These are phyloP conservation scores for Anguilla pacifica DNA, from an alignment of 2,797 vertebrate genomes.

Conservation along the genomic window DNA sequence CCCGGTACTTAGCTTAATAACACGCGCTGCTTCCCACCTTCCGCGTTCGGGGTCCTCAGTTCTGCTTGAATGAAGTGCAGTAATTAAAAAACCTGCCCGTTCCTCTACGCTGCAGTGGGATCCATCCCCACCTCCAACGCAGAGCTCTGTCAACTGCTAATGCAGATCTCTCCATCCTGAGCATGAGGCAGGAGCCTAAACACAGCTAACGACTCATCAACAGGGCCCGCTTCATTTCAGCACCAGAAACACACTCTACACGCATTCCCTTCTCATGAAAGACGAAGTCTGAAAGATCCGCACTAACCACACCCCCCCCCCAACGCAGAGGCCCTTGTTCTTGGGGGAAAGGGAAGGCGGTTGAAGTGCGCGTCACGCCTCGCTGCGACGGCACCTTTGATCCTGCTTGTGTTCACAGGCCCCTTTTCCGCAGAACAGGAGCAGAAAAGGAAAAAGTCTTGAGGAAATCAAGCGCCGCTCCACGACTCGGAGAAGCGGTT, in stretches of 20 bases:
- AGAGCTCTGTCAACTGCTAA: background rate
- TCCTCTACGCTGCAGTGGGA: background rate
- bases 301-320: background rate
- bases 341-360: background rate
- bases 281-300: background rate
- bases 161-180: background rate
- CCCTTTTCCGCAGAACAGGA: slow-evolving; percentile 6
- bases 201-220: background rate
- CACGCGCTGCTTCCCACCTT: background rate
- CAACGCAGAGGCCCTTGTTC: slow-evolving; percentile 5
- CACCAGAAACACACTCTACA: background rate
- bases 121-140: background rate
- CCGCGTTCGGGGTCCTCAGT: background rate
- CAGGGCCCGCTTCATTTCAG: background rate
- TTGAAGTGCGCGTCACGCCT: slow-evolving; percentile 5
- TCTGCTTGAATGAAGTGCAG: background rate
- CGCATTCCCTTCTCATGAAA: background rate
- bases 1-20: background rate
- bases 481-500: background rate
- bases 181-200: background rate
- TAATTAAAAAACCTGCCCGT: background rate
- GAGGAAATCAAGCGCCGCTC: background rate
- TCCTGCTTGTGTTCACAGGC: background rate
- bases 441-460: background rate
- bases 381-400: background rate